These are phyloP conservation scores for Montifringilla adamsi DNA, from an alignment of 2,113 vertebrate species.

Conservation along the genomic window DNA sequence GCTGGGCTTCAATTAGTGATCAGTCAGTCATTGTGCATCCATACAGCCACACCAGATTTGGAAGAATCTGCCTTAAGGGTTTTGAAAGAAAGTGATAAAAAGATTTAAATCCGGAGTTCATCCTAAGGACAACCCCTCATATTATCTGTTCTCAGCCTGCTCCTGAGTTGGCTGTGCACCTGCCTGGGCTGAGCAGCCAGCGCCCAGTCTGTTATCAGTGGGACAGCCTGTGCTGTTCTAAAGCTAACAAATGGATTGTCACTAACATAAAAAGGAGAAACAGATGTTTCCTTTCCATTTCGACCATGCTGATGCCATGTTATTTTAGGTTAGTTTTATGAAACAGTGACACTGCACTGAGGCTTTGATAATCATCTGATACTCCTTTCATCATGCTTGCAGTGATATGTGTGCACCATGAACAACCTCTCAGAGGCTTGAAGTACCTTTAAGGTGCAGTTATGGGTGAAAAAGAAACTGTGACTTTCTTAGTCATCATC, in stretches of 20 bases:
- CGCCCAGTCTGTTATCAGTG: conserved; percentile 16
- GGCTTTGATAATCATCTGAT: background rate
- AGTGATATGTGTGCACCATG: background rate
- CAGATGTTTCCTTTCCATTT: conserved; percentile 67
- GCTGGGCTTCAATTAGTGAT: background rate
- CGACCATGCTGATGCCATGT: background rate
- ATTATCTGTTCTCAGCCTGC: background rate
- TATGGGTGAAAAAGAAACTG: background rate
- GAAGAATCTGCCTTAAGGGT: background rate
- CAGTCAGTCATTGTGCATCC: background rate
- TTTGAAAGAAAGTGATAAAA: background rate
- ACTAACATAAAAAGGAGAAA: conserved; percentile 58
- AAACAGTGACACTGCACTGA: background rate
- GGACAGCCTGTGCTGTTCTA: conserved; percentile 44
- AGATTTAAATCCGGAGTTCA: background rate
- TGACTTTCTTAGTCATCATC: background rate
- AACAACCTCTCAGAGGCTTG: background rate
- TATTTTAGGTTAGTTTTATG: conserved; percentile 33
- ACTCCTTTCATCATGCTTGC: background rate
- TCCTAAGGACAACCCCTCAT: background rate
- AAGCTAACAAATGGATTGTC: conserved; percentile 55
- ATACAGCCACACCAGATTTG: background rate
- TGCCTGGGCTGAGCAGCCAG: conserved; percentile 4
- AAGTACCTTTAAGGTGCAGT: background rate
- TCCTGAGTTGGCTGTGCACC: background rate